These are phyloP conservation scores for Marronus borbonicus DNA, from an alignment of 2,888 invertebrate genomes.

Conservation along the genomic window DNA sequence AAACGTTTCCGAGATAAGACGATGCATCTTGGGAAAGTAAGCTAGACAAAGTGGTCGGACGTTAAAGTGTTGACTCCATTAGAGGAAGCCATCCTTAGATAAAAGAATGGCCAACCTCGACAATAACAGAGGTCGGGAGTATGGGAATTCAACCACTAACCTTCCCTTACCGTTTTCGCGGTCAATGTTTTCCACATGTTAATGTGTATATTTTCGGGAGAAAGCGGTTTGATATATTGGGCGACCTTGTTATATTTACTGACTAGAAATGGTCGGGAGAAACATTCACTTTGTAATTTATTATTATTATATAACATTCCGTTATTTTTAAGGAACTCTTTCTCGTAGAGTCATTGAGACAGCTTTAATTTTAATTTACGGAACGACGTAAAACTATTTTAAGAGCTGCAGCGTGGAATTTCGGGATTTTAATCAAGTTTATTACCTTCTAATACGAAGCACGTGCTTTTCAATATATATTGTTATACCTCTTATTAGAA, in stretches of 20 bases:
- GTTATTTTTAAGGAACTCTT: too few species aligned
- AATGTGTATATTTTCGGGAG: slow-evolving; percentile 26
- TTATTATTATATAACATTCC: too few species aligned
- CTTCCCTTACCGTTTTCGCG: slow-evolving; percentile 17
- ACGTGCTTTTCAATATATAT: too few species aligned
- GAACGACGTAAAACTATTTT: too few species aligned
- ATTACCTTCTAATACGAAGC: too few species aligned
- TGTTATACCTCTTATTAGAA: too few species aligned
- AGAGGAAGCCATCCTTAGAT: slow-evolving; percentile 43
- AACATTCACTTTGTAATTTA: slow-evolving; percentile 7
- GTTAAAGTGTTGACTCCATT: slow-evolving; percentile 56
- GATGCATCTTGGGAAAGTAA: slow-evolving; percentile 51
- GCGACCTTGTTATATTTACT: slow-evolving; percentile 5
- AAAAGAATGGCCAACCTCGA: slow-evolving; percentile 52
- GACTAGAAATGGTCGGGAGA: slow-evolving; percentile 4
- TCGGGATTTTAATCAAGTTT: too few species aligned
- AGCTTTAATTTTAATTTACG: too few species aligned
- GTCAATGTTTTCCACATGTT: slow-evolving; percentile 30
- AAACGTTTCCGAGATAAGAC: slow-evolving; percentile 47
- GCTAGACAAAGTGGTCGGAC: slow-evolving; percentile 53
- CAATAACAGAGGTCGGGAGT: slow-evolving; percentile 40
- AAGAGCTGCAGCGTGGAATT: too few species aligned
- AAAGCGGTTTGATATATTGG: slow-evolving; percentile 7
- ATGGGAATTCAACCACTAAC: slow-evolving; percentile 38
- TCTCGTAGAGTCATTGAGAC: too few species aligned